Percentiles rank a stretch among this genome's conserved stretches.
These are phyloP conservation scores for Rhombomys opimus DNA, from an alignment of 2,113 vertebrate genomes.

Conservation along the genomic window DNA sequence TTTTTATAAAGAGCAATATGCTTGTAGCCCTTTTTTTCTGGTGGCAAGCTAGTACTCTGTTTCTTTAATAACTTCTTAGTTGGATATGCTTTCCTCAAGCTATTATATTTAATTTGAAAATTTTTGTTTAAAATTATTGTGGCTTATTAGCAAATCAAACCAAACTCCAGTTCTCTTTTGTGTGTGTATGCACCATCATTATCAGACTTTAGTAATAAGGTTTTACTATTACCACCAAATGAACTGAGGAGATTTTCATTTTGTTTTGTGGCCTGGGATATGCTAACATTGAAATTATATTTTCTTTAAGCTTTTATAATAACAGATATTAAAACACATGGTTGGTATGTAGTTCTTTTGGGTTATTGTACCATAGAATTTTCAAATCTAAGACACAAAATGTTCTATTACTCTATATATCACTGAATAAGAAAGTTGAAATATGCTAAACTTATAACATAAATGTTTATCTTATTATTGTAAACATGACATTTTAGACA, in stretches of 20 bases:
- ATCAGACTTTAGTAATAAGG: conserved; percentile 13
- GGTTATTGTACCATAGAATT: neutral
- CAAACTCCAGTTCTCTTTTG: neutral
- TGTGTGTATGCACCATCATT: neutral
- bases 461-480: neutral
- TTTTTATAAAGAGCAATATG: neutral
- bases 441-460: neutral
- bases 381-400: neutral
- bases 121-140: neutral
- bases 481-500: neutral
- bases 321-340: neutral
- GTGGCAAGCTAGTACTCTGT: neutral
- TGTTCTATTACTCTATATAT: neutral
- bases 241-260: neutral
- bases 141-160: conserved; percentile 35
- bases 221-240: neutral
- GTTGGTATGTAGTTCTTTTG: neutral
- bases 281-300: neutral
- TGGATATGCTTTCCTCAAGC: neutral
- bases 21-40: conserved; percentile 7
- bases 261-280: neutral
- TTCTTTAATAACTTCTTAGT: neutral
- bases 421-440: neutral
- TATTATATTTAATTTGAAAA: conserved; percentile 26
- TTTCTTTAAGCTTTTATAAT: conserved; percentile 12